phyloP scores from a whole-genome alignment of 2,888 invertebrate genomes.

The Drosophila stalkeri region DNA sequence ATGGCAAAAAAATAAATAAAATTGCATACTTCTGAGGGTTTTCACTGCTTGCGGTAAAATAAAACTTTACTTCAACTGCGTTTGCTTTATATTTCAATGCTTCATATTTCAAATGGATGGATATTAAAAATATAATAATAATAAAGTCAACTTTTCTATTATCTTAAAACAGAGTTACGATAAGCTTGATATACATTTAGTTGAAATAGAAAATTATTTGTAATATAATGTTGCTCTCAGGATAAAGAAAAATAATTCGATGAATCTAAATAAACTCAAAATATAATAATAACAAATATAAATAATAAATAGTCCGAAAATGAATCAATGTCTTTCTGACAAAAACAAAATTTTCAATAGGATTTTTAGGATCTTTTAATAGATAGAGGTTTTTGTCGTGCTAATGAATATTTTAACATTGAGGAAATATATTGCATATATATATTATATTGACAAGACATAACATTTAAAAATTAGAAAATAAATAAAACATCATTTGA shows the following conservation, averaged over 20 bases:
- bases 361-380: too few species aligned
- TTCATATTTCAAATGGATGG: not conserved
- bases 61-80: not conserved
- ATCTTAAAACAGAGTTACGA: not conserved
- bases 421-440: too few species aligned
- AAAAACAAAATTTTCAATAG: too few species aligned
- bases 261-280: not conserved
- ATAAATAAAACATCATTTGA: too few species aligned
- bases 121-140: not conserved
- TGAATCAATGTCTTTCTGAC: too few species aligned
- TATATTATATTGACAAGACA: too few species aligned
- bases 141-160: not conserved
- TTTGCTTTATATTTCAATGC: not conserved
- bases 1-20: slow-evolving; percentile 14
- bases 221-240: too few species aligned
- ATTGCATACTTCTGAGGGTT: slow-evolving; percentile 62
- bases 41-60: not conserved
- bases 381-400: too few species aligned
- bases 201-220: not conserved
- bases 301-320: too few species aligned
- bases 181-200: not conserved
- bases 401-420: too few species aligned
- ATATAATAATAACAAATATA: too few species aligned
- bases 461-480: too few species aligned
- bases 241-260: not conserved